Base-by-base conservation (phyloP, 2,797 vertebrate genomes). In the Gambusia yucatana region DNA sequence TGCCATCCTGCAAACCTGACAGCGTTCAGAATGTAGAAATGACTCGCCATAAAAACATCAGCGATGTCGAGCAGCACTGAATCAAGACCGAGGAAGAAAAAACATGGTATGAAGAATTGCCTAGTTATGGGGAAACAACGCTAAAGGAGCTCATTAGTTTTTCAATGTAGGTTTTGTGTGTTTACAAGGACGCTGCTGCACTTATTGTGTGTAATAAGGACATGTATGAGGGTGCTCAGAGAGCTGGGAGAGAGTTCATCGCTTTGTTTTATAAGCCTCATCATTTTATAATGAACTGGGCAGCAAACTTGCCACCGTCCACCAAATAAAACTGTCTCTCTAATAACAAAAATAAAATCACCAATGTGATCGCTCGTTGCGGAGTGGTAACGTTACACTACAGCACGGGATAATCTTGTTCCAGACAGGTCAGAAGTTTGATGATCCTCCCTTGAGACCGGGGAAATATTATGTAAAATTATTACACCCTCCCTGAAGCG, bases 131-230 rank as follows among this genome's bases (percentile, higher is more conserved):
- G 67, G 16, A 70, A 70, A 44, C 67, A 46, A 46, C 1, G 6
- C 43, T 28, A 70, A 70, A 76, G 72, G 73, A 59, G 52, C 72
- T 73, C 80, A 87, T 89, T 90, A 90, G 90, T 92, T 77, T 81
- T 72, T 80, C 73, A 69, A 77, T 36, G 70, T 20, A 55, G 75
- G 28, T 80, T 67, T 16, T 80, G 77, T 77, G 43, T 75, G 69
- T 69, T 77, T 71, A 65, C n/a, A 52, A 77, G 72, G 82, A 69
- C 25, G 70, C 39, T 67, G 70, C 79, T 71, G 65, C 80, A 55
- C 77, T 90, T 84, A 87, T 84, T 89, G 73, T 47, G n/a, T 77
- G 83, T 39, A 81, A 92, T 92, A 82, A 89, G 78, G 74, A 84
- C 84, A 83, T 79, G 22, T 30, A 73, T 1, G 36, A 75, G 69